phyloP scores from a whole-genome alignment of 2,113 vertebrate species.

The Varanus komodoensis region DNA sequence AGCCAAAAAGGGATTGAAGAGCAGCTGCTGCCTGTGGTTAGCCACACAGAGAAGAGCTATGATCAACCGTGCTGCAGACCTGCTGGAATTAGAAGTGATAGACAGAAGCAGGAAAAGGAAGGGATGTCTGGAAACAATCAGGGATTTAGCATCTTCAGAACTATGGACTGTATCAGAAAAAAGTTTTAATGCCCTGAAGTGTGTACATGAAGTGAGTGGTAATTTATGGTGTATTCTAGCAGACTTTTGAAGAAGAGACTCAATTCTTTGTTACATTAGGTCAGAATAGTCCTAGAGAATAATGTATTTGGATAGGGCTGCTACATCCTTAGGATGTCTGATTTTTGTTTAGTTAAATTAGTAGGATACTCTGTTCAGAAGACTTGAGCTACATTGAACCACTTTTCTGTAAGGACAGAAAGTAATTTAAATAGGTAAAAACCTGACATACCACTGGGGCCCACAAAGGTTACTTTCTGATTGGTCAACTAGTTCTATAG shows the following conservation, averaged over 20 bases:
- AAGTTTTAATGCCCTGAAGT: not conserved
- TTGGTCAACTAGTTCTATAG: not conserved
- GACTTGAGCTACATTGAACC: not conserved
- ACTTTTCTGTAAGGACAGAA: not conserved
- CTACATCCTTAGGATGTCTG: not conserved
- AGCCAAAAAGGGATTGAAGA: slow-evolving; percentile 29
- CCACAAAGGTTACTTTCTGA: not conserved
- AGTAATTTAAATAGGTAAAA: not conserved
- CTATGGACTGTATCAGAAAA: not conserved
- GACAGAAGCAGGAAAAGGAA: slow-evolving; percentile 7
- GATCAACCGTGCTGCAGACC: not conserved
- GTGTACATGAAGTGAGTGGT: not conserved
- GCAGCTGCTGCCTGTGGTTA: slow-evolving; percentile 8
- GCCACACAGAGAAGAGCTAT: not conserved
- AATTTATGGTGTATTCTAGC: not conserved
- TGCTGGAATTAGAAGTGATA: not conserved
- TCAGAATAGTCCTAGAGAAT: not conserved
- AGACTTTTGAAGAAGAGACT: not conserved
- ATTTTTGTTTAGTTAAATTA: not conserved
- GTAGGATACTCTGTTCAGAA: not conserved
- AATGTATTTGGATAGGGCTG: not conserved
- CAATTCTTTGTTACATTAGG: not conserved
- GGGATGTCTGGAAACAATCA: not conserved
- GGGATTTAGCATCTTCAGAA: not conserved
- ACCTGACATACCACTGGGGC: not conserved